A percentile compares a stretch with the other conserved stretches of the same genome.
Evolutionary conservation across 2,113 vertebrate genomes (phyloP).

Genomic region (Bos indicus): DNA sequence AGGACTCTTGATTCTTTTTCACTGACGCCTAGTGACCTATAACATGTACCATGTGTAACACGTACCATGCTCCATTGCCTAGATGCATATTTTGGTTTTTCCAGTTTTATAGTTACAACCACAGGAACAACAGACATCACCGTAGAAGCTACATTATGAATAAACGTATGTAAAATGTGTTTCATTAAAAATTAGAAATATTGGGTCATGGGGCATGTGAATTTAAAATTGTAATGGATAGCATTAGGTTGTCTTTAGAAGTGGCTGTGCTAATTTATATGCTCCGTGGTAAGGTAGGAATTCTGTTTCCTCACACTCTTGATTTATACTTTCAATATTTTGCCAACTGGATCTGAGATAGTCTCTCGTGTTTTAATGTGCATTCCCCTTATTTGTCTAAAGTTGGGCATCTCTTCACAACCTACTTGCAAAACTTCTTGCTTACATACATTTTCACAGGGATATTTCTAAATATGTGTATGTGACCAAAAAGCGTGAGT

Average conservation of each 20-base stretch:
- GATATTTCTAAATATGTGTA: background rate
- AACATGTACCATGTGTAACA: background rate
- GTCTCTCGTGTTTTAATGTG: background rate
- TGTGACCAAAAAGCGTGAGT: background rate
- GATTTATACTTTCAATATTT: background rate
- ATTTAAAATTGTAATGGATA: background rate
- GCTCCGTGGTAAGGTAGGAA: background rate
- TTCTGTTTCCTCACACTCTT: background rate
- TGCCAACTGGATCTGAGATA: background rate
- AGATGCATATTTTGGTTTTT: background rate
- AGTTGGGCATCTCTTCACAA: background rate
- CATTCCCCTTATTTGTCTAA: background rate
- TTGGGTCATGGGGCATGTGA: background rate
- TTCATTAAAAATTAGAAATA: background rate
- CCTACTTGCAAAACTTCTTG: background rate
- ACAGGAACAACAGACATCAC: background rate
- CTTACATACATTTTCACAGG: background rate
- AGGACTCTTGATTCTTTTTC: background rate
- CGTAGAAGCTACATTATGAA: background rate
- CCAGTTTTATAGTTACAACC: background rate
- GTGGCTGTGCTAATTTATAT: background rate
- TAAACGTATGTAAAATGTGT: background rate
- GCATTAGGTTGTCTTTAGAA: background rate
- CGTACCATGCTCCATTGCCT: background rate
- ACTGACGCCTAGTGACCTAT: background rate